These are phyloP conservation scores for Sciurus niger DNA, from an alignment of 2,113 vertebrate species.

Conservation along the genomic window DNA sequence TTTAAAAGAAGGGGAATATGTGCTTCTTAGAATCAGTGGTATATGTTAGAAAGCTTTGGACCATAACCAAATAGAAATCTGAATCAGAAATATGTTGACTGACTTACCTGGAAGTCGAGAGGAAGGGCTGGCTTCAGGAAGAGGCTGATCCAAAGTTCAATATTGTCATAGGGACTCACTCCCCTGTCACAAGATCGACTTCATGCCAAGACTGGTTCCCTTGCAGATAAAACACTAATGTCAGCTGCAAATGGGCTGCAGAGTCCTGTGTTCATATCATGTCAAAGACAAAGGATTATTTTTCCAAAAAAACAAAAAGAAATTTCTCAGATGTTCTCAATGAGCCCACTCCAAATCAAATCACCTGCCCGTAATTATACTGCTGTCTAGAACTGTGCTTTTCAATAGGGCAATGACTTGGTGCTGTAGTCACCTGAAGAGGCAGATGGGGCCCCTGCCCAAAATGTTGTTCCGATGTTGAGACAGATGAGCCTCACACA, in stretches of 20 bases:
- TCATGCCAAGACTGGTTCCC: constrained; percentile 20
- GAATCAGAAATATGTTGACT: constrained; percentile 49
- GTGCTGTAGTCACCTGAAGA: neutral
- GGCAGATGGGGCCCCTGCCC: neutral
- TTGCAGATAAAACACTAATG: constrained; percentile 3
- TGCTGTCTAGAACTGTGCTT: neutral
- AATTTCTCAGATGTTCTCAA: constrained; percentile 22
- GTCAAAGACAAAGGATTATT: constrained; percentile 24
- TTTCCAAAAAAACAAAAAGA: neutral
- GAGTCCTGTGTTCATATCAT: neutral
- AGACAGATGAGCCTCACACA: neutral
- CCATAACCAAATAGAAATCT: constrained; percentile 12
- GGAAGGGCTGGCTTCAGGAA: constrained; percentile 12
- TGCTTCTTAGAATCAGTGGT: constrained; percentile 5
- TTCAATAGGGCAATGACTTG: neutral
- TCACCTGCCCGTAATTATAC: neutral
- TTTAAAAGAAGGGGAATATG: neutral
- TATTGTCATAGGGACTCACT: constrained; percentile 6
- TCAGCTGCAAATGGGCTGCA: neutral
- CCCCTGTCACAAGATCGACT: neutral
- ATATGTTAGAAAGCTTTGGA: neutral
- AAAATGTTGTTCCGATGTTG: neutral
- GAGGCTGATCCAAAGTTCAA: constrained; percentile 6
- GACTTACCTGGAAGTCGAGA: neutral
- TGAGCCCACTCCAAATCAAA: neutral